phyloP scores from a whole-genome alignment of 2,113 vertebrate species.

The Hystrix brachyura region DNA sequence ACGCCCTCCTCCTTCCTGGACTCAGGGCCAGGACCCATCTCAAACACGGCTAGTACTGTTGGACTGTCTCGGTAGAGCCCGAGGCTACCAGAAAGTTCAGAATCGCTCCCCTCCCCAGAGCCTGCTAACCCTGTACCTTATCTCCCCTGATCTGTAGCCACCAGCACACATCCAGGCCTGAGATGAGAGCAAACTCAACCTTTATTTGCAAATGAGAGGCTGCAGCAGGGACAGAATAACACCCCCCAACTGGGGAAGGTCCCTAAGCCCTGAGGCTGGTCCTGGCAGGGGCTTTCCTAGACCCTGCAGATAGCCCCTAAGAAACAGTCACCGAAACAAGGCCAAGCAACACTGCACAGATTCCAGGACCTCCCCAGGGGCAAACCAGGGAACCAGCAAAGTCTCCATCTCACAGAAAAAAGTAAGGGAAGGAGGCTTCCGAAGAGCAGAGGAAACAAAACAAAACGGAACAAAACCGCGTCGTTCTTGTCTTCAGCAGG shows the following conservation, averaged over 20 bases:
- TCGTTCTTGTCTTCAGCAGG: accelerated
- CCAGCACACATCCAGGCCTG: conserved; percentile 50
- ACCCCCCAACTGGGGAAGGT: neutral
- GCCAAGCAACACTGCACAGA: neutral
- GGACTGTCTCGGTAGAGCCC: neutral
- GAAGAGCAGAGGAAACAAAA: neutral
- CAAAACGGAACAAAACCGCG: neutral
- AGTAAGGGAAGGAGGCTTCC: neutral
- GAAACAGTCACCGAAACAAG: neutral
- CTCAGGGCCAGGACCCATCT: neutral
- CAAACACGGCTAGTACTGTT: neutral
- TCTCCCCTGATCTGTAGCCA: neutral
- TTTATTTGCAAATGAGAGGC: conserved; percentile 75
- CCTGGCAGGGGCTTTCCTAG: neutral
- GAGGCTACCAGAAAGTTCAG: neutral
- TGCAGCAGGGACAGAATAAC: neutral
- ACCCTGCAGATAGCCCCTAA: neutral
- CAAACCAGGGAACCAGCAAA: neutral
- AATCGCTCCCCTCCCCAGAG: neutral
- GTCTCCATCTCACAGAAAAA: neutral
- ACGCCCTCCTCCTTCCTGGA: neutral
- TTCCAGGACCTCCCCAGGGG: neutral
- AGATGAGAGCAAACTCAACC: conserved; percentile 47
- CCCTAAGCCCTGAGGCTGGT: neutral
- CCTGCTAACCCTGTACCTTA: neutral